Conservation (phyloP, 2,888 invertebrate genomes). For the Megalurothrips usitatus region DNA sequence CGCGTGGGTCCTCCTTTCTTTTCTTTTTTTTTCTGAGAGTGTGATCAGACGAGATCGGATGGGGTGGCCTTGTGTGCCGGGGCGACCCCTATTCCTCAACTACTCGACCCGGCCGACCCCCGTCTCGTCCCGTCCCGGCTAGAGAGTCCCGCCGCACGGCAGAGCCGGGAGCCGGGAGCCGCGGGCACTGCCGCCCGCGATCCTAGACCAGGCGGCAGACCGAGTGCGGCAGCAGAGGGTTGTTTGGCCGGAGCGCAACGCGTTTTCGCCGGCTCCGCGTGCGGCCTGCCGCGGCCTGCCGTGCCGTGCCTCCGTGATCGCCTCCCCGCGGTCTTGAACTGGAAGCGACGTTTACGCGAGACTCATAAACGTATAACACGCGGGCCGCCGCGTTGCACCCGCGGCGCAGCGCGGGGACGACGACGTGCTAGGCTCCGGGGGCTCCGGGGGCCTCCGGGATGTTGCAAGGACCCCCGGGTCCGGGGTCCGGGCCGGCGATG, state of each 20-base stretch:
- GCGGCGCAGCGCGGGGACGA: neutral
- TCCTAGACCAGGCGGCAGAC: neutral
- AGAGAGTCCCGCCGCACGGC: too few species aligned
- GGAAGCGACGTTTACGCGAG: neutral
- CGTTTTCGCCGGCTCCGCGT: neutral
- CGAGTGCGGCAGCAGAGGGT: too few species aligned
- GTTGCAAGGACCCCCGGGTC: too few species aligned
- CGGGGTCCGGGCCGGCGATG: too few species aligned
- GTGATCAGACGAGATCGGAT: too few species aligned
- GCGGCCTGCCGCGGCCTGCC: neutral
- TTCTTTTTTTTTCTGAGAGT: too few species aligned
- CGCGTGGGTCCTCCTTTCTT: neutral
- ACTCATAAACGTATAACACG: neutral
- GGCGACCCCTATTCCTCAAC: slow-evolving; percentile 6
- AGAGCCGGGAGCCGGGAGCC: too few species aligned
- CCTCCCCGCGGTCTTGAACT: neutral
- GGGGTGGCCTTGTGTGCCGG: neutral
- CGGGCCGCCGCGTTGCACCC: neutral
- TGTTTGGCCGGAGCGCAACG: too few species aligned
- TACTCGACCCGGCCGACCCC: neutral
- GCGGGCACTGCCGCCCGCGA: neutral
- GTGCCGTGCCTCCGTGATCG: neutral
- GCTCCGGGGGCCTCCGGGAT: too few species aligned
- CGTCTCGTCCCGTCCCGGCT: neutral
- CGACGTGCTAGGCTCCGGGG: neutral